Base-by-base conservation (phyloP, 2,888 invertebrate genomes). In the Sinhomidia bicolor region DNA sequence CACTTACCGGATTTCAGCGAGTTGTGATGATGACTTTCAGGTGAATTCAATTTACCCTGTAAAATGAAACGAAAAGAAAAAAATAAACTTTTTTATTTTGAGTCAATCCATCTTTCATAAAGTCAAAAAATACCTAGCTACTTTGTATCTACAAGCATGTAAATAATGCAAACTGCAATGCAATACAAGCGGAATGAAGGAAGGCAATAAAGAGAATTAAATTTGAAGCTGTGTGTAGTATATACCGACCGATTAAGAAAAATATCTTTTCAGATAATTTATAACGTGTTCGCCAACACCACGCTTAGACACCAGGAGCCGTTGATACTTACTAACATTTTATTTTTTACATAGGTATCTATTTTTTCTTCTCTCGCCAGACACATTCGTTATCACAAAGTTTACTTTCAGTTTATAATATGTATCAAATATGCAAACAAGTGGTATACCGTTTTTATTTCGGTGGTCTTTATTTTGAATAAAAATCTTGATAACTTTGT, bases 21-120 rank as follows among this genome's bases (percentile, higher is more conserved):
- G 94, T 91, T 93, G 47, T 94, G 94, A 79, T 95, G 93, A 7
- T 94, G 93, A 7, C 94, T 95, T 89, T 95, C 95, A 6, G 94
- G 94, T 6, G 95, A 95, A 92, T 94, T 95, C 95, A 95, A 95
- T 93, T 95, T 95, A 65, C 95, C 95, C 95, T 95, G 95, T 84
- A 95, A 95, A 91, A 90, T 89, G 90, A 91, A 90, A 84, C 89
- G 85, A 80, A 60, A 89, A 20, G 9, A 20, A 41, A 14, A 62
- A 6, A 29, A 29, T 60, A 26, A 14, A 23, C 1, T 62, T 36
- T 23, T 71, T 10, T 20, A 60, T 60, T 12, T 36, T 36, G 4
- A 5, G 7, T 36, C 36, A 36, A 62, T 12, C n/a, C n/a, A n/a
- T n/a, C n/a, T n/a, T n/a, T n/a, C n/a, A n/a, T 36, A 36, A 3